phyloP scores from a whole-genome alignment of 2,888 invertebrate species.

The Suillia variegata region DNA sequence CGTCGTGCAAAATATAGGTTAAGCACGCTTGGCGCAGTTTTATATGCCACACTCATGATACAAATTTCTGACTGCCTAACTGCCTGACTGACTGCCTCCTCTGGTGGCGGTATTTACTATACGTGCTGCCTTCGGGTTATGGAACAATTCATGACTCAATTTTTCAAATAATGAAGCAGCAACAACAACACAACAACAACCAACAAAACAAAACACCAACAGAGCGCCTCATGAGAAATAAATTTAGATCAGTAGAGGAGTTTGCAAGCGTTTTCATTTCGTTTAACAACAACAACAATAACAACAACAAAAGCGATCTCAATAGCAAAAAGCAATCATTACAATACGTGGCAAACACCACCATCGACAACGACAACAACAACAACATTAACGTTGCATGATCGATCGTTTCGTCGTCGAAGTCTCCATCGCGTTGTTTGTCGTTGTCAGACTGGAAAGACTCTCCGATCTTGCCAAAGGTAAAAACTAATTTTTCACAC shows the following conservation, averaged over 20 bases:
- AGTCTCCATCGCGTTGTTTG: too few species aligned
- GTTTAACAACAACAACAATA: not conserved
- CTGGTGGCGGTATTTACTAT: not conserved
- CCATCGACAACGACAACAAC: too few species aligned
- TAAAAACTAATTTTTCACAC: too few species aligned
- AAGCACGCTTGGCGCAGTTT: not conserved
- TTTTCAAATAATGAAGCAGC: not conserved
- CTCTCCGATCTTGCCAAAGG: not conserved
- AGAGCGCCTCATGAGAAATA: not conserved
- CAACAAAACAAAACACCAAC: not conserved
- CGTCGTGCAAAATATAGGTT: not conserved
- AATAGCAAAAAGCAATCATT: too few species aligned
- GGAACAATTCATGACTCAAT: slow-evolving; percentile 43
- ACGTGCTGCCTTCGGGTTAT: slow-evolving; percentile 39
- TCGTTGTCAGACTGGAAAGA: too few species aligned
- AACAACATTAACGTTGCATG: not conserved
- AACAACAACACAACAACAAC: not conserved
- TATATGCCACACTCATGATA: not conserved
- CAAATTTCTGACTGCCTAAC: not conserved
- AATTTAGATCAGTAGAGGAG: not conserved
- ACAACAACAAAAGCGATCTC: too few species aligned
- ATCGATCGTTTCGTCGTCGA: too few species aligned
- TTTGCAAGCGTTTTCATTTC: not conserved
- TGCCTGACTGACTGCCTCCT: too few species aligned
- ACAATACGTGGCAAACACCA: too few species aligned